A percentile compares a stretch with the other conserved stretches of the same genome.
Evolutionary conservation across 1,140 invertebrate genomes (phyloP).

Genomic region (Drosophila tani): DNA sequence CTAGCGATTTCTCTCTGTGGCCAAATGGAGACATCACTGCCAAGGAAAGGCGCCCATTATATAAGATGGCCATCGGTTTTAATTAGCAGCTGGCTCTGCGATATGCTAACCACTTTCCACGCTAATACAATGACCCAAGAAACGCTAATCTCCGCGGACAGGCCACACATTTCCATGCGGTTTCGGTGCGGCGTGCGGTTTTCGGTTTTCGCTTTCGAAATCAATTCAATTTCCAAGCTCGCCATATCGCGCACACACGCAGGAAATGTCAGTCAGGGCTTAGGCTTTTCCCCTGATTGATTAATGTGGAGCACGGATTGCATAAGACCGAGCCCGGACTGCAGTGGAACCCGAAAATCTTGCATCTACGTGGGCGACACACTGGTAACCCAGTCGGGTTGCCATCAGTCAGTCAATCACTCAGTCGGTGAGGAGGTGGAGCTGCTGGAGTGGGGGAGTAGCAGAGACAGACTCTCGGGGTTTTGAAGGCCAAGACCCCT

Average conservation of each 20-base stretch:
- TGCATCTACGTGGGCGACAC: constrained; percentile 30
- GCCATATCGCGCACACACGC: constrained; percentile 56
- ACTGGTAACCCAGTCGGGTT: constrained; percentile 61
- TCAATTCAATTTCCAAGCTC: constrained; percentile 55
- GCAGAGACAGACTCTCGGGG: constrained; percentile 12
- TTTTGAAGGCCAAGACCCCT: constrained; percentile 71
- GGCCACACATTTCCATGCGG: constrained; percentile 49
- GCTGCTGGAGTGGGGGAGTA: constrained; percentile 4
- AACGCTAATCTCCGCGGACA: constrained; percentile 66
- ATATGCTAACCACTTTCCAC: constrained; percentile 35
- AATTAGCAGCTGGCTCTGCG: constrained; percentile 51
- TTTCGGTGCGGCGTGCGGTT: constrained; percentile 22
- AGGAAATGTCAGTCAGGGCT: constrained; percentile 77
- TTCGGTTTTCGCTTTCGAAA: constrained; percentile 75
- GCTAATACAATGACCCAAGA: constrained; percentile 34
- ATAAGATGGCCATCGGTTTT: constrained; percentile 44
- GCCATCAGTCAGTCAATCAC: constrained; percentile 36
- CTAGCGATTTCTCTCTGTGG: constrained; percentile 50
- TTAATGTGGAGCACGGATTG: constrained; percentile 73
- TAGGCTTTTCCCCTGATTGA: constrained; percentile 62
- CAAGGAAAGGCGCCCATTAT: constrained; percentile 9
- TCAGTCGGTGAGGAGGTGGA: constrained; percentile 22
- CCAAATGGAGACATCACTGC: constrained; percentile 54
- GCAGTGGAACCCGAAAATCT: constrained; percentile 37
- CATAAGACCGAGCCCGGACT: constrained; percentile 47